A percentile compares a stretch with the other conserved stretches of the same genome.
Evolutionary conservation across 2,888 invertebrate genomes (phyloP).

Genomic region (Torymus texanus): DNA sequence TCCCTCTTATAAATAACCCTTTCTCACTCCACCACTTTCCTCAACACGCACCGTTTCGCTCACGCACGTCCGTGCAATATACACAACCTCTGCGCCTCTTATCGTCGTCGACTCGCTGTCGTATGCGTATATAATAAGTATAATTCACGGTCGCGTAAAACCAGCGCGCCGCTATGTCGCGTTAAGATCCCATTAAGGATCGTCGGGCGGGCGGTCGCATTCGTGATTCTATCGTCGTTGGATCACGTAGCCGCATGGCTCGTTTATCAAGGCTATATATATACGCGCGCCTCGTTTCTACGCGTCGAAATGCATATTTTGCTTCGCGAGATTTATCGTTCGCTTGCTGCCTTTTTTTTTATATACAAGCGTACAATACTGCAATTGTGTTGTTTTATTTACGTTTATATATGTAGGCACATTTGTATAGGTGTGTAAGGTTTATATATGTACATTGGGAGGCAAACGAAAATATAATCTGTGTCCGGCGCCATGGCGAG

Average conservation of each 20-base stretch:
- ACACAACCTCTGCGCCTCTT: neutral
- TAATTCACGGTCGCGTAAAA: conserved; percentile 60
- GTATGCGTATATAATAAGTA: conserved; percentile 61
- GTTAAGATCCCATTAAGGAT: conserved; percentile 68
- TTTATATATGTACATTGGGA: no score
- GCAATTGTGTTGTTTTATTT: no score
- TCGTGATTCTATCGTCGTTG: conserved; percentile 63
- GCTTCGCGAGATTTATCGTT: neutral
- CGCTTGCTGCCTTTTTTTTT: no score
- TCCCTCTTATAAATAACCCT: neutral
- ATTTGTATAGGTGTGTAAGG: no score
- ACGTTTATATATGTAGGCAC: no score
- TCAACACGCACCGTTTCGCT: no score
- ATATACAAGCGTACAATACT: no score
- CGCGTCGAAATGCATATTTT: conserved; percentile 30
- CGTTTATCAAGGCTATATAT: conserved; percentile 44
- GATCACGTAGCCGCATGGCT: conserved; percentile 26
- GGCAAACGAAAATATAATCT: no score
- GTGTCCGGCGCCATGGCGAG: no score
- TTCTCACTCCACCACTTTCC: no score
- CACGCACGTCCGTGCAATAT: no score
- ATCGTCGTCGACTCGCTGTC: conserved; percentile 1
- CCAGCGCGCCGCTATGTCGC: conserved; percentile 53
- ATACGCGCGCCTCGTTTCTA: neutral
- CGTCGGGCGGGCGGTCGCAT: conserved; percentile 54